phyloP scores from a whole-genome alignment of 2,797 vertebrate genomes.

The Clarias fuscus region DNA sequence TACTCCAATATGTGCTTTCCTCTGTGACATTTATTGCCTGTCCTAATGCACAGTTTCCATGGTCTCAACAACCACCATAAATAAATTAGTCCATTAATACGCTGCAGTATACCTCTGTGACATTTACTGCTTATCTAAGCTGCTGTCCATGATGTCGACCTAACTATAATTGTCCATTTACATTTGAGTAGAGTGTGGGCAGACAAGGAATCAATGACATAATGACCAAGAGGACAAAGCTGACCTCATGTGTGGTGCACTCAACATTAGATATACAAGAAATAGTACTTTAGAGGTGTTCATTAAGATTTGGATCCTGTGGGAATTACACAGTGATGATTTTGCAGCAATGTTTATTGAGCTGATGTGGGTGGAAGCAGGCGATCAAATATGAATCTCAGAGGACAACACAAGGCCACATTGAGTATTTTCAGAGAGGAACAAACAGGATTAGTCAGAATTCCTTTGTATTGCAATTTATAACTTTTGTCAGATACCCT shows the following conservation, averaged over 20 bases:
- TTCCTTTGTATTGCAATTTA: neutral
- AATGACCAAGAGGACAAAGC: conserved; percentile 32
- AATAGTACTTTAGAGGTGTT: neutral
- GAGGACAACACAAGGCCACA: neutral
- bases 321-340: neutral
- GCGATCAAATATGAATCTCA: neutral
- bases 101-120: conserved; percentile 35
- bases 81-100: conserved; percentile 52
- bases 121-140: conserved; percentile 53
- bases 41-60: conserved; percentile 37
- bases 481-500: neutral
- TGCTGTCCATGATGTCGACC: conserved; percentile 46
- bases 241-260: conserved; percentile 15
- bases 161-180: conserved; percentile 71
- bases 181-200: conserved; percentile 65
- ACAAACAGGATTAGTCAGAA: neutral
- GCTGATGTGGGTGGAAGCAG: neutral
- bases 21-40: conserved; percentile 49
- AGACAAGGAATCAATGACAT: conserved; percentile 44
- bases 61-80: conserved; percentile 29
- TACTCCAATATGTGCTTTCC: conserved; percentile 45
- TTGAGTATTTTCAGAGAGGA: neutral
- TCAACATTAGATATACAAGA: neutral
- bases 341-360: neutral
- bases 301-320: neutral